These are phyloP conservation scores for Pocota personata DNA, from an alignment of 2,888 invertebrate genomes.

Conservation along the genomic window DNA sequence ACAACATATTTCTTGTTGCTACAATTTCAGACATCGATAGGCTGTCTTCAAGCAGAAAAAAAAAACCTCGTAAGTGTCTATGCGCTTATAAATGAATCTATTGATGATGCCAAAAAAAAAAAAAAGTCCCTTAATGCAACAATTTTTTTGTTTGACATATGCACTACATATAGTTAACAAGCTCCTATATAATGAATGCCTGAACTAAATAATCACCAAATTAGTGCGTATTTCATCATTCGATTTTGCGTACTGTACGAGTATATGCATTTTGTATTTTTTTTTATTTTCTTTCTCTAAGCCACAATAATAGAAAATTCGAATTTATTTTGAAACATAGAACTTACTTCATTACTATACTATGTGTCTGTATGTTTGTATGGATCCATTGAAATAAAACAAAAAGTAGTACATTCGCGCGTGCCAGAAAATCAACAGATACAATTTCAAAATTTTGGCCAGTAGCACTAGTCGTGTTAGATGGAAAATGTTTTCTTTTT, in stretches of 20 bases:
- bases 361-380: background rate
- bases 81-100: conserved; percentile 45
- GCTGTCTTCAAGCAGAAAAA: background rate
- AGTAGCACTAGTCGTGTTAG: conserved; percentile 19
- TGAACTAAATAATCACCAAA: conserved; percentile 28
- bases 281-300: conserved; percentile 1
- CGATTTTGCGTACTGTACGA: background rate
- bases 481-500: conserved; percentile 6
- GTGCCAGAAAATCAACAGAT: conserved; percentile 57
- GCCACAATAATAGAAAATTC: conserved; percentile 61
- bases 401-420: conserved; percentile 42
- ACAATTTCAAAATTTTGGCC: conserved; percentile 63
- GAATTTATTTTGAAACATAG: conserved; percentile 45
- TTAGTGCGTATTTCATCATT: conserved; percentile 56
- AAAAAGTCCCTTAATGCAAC: background rate
- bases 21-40: conserved; percentile 27
- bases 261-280: background rate
- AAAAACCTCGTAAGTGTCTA: background rate
- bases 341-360: conserved; percentile 54
- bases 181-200: conserved; percentile 7
- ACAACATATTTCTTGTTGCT: conserved; percentile 38
- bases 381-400: conserved; percentile 19
- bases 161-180: conserved; percentile 14
- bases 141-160: background rate
- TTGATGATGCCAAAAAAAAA: conserved; percentile 47